Evolutionary conservation across 2,113 vertebrate genomes (phyloP).

Genomic region (Cyanoramphus novaezelandiae): DNA sequence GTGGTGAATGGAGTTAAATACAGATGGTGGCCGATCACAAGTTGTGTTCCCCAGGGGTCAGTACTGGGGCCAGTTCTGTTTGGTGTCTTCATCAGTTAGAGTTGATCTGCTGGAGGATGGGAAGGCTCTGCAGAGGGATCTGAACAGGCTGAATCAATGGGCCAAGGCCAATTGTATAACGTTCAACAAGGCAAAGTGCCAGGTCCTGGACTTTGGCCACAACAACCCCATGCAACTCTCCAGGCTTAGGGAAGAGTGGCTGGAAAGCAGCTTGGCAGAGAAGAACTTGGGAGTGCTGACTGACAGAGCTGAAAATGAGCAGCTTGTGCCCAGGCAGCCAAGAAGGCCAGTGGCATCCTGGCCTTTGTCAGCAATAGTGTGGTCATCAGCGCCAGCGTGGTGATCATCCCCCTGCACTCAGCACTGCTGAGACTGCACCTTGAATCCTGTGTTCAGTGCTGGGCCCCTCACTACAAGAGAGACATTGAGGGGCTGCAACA

Average conservation of each 20-base stretch:
- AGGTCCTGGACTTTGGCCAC: background rate
- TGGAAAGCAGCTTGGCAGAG: background rate
- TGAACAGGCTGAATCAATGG: background rate
- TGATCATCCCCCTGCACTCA: rapidly evolving
- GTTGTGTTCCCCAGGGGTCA: background rate
- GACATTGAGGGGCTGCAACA: rapidly evolving
- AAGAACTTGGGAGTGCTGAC: background rate
- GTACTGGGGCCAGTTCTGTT: background rate
- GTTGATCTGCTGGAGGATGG: background rate
- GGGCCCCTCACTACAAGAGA: background rate
- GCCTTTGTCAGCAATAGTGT: background rate
- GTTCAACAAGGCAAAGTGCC: background rate
- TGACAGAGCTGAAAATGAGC: background rate
- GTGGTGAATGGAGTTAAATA: background rate
- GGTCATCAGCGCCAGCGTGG: background rate
- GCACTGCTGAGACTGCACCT: background rate
- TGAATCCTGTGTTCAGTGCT: background rate
- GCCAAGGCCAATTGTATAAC: rapidly evolving
- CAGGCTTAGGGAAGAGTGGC: background rate
- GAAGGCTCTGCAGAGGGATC: background rate
- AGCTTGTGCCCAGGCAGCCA: background rate
- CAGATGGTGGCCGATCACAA: rapidly evolving
- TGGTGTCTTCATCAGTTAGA: background rate
- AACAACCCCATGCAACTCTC: rapidly evolving
- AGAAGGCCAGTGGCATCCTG: background rate